A percentile compares a stretch with the other conserved stretches of the same genome.
These are phyloP conservation scores for Coenonympha arcania DNA, from an alignment of 2,888 invertebrate species.

Conservation along the genomic window DNA sequence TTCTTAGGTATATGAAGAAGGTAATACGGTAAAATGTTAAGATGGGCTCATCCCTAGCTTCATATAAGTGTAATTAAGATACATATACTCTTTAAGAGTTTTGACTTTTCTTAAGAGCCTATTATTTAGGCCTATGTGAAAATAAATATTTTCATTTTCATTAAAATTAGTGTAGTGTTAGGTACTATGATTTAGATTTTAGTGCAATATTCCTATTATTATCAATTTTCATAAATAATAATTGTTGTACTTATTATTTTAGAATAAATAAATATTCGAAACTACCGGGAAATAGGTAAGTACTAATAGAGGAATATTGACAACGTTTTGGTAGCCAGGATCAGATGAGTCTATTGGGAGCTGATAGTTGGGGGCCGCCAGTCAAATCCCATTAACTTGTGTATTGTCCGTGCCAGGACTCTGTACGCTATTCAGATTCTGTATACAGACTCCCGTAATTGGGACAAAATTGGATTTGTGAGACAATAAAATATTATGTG, in stretches of 20 bases:
- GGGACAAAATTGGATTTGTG: conserved; percentile 6
- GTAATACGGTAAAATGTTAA: too few relatives aligned
- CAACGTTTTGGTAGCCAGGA: conserved; percentile 2
- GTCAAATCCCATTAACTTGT: conserved; percentile 12
- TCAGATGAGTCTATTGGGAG: conserved; percentile 11
- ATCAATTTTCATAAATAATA: too few relatives aligned
- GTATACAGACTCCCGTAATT: not conserved
- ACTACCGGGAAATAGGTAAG: not conserved
- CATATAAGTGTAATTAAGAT: too few relatives aligned
- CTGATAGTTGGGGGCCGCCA: conserved; percentile 3
- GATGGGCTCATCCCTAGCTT: too few relatives aligned
- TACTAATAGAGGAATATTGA: conserved; percentile 1
- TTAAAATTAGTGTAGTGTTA: too few relatives aligned
- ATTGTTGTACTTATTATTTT: not conserved
- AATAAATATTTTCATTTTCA: too few relatives aligned
- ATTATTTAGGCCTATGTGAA: too few relatives aligned
- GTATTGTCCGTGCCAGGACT: conserved; percentile 4
- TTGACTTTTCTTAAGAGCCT: too few relatives aligned
- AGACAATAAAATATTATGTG: not conserved
- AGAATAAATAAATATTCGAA: not conserved
- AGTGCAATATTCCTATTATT: too few relatives aligned
- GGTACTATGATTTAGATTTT: too few relatives aligned
- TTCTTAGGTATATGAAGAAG: too few relatives aligned
- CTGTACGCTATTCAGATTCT: not conserved
- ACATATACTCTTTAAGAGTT: too few relatives aligned